Base-by-base conservation (phyloP, 2,113 vertebrate species). In the Solea senegalensis region DNA sequence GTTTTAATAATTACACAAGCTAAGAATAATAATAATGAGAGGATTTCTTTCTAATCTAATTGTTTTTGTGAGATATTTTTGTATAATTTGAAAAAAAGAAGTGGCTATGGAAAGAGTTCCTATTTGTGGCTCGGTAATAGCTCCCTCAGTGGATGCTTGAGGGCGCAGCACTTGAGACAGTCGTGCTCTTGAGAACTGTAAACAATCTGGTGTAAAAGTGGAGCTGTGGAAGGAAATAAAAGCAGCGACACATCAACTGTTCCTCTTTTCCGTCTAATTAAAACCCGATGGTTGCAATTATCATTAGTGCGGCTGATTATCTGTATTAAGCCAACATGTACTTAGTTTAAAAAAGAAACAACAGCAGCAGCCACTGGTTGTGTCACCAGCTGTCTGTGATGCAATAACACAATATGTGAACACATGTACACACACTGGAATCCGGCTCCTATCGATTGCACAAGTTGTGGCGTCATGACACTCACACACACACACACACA, bases 361-460 rank as follows among this genome's bases (percentile, higher is more conserved):
- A 26, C 11, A 26, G 11, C 41, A 76, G 65, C 43, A 28, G 27
- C 63, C 55, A 60, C 21, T 60, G 69, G 21, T 21, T 21, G 21
- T 21, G 21, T 43, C 54, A 16, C 67, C 65, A 77, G 49, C 49
- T 61, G 67, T 69, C 48, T 53, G 69, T 56, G 40, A 34, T 45
- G 28, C 5, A 4, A 34, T 63, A 50, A 45, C 58, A 57, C 11
- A 43, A 66, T 11, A 55, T 61, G 63, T 50, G 65, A 63, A 56
- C 50, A 13, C 7, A 41, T 54, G 58, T 55, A 34, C 66, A 16
- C 65, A 55, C 2, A 10, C 3, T 61, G 62, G 45, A 60, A 67
- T 43, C 65, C 52, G 75, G 26, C n/a, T 27, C 9, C 40, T 52
- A 78, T 82, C 50, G 74, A 82, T 64, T 52, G 43, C 69, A 39